Base-by-base conservation (phyloP, 1,140 invertebrate genomes). In the Drosophila nigrodunni region DNA sequence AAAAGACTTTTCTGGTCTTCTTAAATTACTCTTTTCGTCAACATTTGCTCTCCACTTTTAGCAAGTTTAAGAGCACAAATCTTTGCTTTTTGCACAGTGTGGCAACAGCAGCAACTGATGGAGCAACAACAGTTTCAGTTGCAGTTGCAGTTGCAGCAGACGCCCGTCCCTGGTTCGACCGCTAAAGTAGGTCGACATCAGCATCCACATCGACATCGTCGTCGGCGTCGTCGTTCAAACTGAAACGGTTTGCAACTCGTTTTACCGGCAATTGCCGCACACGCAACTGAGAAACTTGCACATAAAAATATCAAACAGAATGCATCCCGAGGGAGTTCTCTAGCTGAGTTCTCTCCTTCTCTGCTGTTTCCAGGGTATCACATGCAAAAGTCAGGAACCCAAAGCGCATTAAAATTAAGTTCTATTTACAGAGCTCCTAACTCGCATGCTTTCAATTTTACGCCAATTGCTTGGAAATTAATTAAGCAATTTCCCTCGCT, bases 401-500 rank as follows among this genome's bases (percentile, higher is more conserved):
- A 64, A 68, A 75, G 75, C 59, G 54, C 71, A 81, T 85, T 72
- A 86, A 76, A 78, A 81, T 81, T 70, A 74, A 85, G 71, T 86
- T 86, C 81, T 83, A 83, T 83, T 76, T 83, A 55, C 64, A 43
- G 21, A 68, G 65, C 66, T 74, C 43, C 49, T 68, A 69, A 57
- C 72, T 43, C 41, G 41, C 65, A 57, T 74, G 72, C 72, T 74
- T 69, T 70, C 65, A 77, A 77, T 80, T 85, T 85, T 74, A 74
- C 39, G 50, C 65, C 44, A 49, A 43, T 59, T 46, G 80, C 64
- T 59, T 65, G 82, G 58, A 86, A 85, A 86, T 85, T 85, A 85
- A 85, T 85, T 85, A 86, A 81, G 82, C 82, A 86, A 85, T 86
- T 85, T 78, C 70, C 78, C 62, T 64, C 25, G 62, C 68, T 77